Evolutionary conservation across 2,113 vertebrate species (phyloP), one percentile per base, ranked within the genome.

Genomic region (Melozone crissalis): DNA sequence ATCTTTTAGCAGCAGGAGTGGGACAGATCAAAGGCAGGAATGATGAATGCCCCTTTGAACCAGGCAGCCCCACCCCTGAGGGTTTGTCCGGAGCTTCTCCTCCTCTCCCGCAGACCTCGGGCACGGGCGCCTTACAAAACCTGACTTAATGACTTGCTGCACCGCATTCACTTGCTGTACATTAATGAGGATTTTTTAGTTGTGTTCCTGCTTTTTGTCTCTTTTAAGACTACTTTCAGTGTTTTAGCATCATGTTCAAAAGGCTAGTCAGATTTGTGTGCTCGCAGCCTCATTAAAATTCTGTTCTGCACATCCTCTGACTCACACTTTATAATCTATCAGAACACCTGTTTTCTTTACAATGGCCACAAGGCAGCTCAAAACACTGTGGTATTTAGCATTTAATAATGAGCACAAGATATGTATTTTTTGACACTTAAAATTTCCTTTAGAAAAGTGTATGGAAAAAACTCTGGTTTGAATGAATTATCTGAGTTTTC

Each of bases 301-400:
- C 98, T 97, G 96, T 97, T 97, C 98, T 89, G 93, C 98, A 97
- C 97, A 95, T 98, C 98, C 98, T 98, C 98, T 98, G 98, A 98
- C 98, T 98, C 97, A 97, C 98, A 97, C 98, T 98, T 98, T 97
- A 98, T 98, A 98, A 98, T 98, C 98, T 98, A 98, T 98, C 97
- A 97, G 98, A 98, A 98, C 98, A 98, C 98, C 98, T 98, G 98
- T 98, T 98, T 98, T 98, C 98, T 98, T 98, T 98, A 98, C 98
- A 98, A 98, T 98, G 97, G 98, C 98, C 98, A 98, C 97, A 96
- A 98, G 98, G 98, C 98, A 98, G 97, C 98, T 98, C 98, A 98
- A 98, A 98, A 98, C 98, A 98, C 98, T 98, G 96, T 98, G 98
- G 97, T 98, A 98, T 98, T 98, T 98, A 98, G 98, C 98, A 98